These are phyloP conservation scores for Arion vulgaris DNA, from an alignment of 1,140 invertebrate genomes.

Conservation along the genomic window DNA sequence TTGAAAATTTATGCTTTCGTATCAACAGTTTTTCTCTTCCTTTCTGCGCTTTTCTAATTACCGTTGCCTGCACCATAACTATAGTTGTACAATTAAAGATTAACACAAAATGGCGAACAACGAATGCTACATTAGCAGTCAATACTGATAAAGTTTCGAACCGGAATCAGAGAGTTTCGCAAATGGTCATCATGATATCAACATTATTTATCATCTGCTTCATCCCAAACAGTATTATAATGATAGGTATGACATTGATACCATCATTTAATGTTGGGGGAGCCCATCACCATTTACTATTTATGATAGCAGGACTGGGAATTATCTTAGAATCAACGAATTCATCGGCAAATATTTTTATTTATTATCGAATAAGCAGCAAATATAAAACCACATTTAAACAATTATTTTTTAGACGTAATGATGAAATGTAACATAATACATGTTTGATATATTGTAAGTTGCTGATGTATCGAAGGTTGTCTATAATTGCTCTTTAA, in stretches of 20 bases:
- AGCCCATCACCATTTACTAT: background rate
- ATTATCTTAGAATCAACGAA: no score
- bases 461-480: no score
- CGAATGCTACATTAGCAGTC: background rate
- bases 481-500: no score
- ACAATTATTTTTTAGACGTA: background rate
- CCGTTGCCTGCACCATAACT: background rate
- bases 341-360: no score
- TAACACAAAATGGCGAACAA: background rate
- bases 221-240: background rate
- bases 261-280: background rate
- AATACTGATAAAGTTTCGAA: background rate
- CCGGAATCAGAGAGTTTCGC: background rate
- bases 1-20: background rate
- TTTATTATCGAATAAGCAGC: no score
- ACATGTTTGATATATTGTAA: no score
- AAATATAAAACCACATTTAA: background rate
- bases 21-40: background rate
- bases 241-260: background rate
- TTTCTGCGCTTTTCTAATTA: background rate
- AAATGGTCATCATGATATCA: slow-evolving; percentile 15
- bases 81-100: background rate
- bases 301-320: no score
- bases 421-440: no score
- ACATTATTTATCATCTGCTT: background rate